phyloP scores from a whole-genome alignment of 1,140 invertebrate species.

The Drosophila kikkawai region DNA sequence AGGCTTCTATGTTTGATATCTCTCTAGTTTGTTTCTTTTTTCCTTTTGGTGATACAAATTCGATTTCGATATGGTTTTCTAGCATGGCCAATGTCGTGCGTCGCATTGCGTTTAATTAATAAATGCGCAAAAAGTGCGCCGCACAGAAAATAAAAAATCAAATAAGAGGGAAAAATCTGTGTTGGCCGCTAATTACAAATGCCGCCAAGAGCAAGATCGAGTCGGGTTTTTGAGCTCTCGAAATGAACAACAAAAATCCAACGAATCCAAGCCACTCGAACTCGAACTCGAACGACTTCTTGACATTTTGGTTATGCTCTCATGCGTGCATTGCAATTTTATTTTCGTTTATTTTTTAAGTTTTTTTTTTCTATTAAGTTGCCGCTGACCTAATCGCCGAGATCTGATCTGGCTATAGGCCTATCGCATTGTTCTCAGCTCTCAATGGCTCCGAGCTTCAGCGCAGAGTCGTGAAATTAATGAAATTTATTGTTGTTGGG shows the following conservation, averaged over 20 bases:
- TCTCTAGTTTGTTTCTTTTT: slow-evolving; percentile 21
- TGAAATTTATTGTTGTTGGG: slow-evolving; percentile 50
- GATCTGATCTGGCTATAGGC: slow-evolving; percentile 56
- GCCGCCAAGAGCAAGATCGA: slow-evolving; percentile 55
- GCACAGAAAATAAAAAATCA: not conserved
- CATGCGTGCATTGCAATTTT: slow-evolving; percentile 56
- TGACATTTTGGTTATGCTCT: slow-evolving; percentile 63
- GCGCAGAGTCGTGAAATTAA: slow-evolving; percentile 55
- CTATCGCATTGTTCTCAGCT: slow-evolving; percentile 47
- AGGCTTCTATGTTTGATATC: slow-evolving; percentile 76
- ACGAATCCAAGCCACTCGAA: slow-evolving; percentile 18
- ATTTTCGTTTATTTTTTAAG: slow-evolving; percentile 19
- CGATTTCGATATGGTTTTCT: slow-evolving; percentile 56
- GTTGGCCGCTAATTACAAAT: slow-evolving; percentile 69
- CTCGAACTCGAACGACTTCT: slow-evolving; percentile 49
- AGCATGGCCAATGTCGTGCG: slow-evolving; percentile 69
- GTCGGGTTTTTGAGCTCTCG: slow-evolving; percentile 19
- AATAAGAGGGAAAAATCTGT: slow-evolving; percentile 24
- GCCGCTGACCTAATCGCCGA: slow-evolving; percentile 48
- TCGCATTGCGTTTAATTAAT: slow-evolving; percentile 68
- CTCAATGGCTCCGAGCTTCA: slow-evolving; percentile 35
- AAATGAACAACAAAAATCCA: slow-evolving; percentile 27
- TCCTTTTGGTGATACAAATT: slow-evolving; percentile 49
- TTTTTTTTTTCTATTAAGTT: slow-evolving; percentile 33
- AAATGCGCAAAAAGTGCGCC: slow-evolving; percentile 55